Conservation (phyloP, 2,797 vertebrate genomes). For the Tokudaia muenninki region DNA sequence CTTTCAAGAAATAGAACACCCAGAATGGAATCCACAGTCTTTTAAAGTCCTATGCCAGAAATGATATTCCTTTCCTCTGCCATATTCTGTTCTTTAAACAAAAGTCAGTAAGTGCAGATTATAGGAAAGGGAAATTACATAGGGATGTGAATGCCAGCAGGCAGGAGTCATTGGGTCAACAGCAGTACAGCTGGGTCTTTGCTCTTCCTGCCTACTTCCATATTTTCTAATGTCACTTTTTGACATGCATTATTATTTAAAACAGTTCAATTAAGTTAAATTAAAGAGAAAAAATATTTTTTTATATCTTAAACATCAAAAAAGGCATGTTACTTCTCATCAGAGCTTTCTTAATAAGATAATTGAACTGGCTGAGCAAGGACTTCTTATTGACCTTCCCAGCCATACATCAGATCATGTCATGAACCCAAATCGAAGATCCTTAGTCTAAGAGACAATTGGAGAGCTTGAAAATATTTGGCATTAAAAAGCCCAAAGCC, state of each 20-base stretch:
- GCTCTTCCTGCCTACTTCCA: neutral
- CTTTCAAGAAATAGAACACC: neutral
- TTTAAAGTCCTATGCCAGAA: neutral
- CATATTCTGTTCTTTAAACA: neutral
- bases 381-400: slow-evolving; percentile 53
- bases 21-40: neutral
- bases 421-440: slow-evolving; percentile 25
- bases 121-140: neutral
- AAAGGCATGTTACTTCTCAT: neutral
- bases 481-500: neutral
- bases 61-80: neutral
- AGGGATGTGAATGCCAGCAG: neutral
- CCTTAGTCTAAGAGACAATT: slow-evolving; percentile 33
- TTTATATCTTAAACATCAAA: neutral
- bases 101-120: neutral
- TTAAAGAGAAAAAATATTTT: slow-evolving; percentile 39
- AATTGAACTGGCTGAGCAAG: neutral
- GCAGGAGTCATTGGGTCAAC: neutral
- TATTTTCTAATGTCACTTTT: slow-evolving; percentile 36
- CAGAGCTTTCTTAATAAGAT: slow-evolving; percentile 50
- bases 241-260: neutral
- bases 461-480: neutral
- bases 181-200: neutral
- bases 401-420: neutral
- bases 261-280: neutral